Evolutionary conservation across 1,140 invertebrate genomes (phyloP).

Genomic region (Pristionchus pacificus): DNA sequence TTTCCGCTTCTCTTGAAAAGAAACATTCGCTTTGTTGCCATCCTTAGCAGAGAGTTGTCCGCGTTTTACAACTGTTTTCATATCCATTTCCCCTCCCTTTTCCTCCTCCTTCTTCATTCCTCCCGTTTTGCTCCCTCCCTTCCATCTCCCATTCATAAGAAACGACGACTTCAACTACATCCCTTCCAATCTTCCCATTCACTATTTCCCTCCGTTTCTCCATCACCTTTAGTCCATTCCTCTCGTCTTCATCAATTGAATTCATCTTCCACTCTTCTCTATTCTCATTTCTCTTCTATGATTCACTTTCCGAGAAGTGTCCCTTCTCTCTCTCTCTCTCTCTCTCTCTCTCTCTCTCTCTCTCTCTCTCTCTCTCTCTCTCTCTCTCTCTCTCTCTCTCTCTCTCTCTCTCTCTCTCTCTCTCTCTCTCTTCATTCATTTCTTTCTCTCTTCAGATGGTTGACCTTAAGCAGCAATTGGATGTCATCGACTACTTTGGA

Average conservation of each 20-base stretch:
- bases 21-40: not conserved
- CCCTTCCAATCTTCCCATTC: too few species aligned
- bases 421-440: not conserved
- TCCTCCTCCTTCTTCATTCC: not conserved
- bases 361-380: not conserved
- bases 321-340: not conserved
- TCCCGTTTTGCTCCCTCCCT: too few species aligned
- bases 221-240: too few species aligned
- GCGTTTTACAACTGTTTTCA: too few species aligned
- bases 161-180: too few species aligned
- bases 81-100: not conserved
- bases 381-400: not conserved
- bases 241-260: too few species aligned
- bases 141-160: not conserved
- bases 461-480: conserved; percentile 42
- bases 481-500: conserved; percentile 53
- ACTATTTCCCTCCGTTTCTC: not conserved
- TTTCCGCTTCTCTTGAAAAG: not conserved
- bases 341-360: not conserved
- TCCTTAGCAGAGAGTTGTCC: too few species aligned
- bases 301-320: not conserved
- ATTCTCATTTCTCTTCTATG: not conserved
- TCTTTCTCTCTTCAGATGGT: conserved; percentile 24
- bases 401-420: not conserved
- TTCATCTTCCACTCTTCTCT: not conserved